A percentile compares a stretch with the other conserved stretches of the same genome.
Evolutionary conservation across 2,888 invertebrate species (phyloP).

Genomic region (Notodonta ziczac): DNA sequence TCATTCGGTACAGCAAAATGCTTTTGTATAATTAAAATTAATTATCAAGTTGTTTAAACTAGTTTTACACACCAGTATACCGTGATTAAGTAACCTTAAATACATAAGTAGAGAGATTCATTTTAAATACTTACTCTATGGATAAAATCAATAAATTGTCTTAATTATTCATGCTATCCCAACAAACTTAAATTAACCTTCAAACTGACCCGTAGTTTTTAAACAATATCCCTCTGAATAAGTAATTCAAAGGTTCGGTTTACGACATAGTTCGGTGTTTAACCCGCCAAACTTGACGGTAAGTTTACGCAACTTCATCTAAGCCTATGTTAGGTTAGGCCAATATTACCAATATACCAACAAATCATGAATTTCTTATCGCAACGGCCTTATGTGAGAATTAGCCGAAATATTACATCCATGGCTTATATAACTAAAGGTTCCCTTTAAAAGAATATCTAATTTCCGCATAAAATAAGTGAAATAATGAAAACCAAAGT

Average conservation of each 20-base stretch:
- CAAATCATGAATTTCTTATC: conserved; percentile 8
- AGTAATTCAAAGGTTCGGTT: conserved; percentile 2
- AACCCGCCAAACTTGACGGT: conserved; percentile 3
- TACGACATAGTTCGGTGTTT: conserved; percentile 1
- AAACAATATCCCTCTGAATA: conserved; percentile 9
- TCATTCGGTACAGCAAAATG: not conserved
- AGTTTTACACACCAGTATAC: no score
- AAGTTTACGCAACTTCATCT: conserved; percentile 15
- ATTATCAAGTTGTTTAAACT: no score
- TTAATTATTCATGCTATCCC: not conserved
- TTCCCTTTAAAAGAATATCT: no score
- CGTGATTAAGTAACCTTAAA: no score
- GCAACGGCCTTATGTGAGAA: not conserved
- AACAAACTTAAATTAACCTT: conserved; percentile 1
- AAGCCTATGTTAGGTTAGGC: conserved; percentile 18
- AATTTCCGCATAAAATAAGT: no score
- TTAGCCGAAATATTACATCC: not conserved
- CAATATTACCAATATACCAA: conserved; percentile 22
- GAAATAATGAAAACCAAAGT: no score
- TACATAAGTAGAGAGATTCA: no score
- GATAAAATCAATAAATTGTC: not conserved
- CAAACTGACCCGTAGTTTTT: not conserved
- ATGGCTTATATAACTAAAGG: not conserved
- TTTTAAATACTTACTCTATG: no score
- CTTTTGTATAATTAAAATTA: no score